These are phyloP conservation scores for Sebastes variabilis DNA, from an alignment of 2,797 vertebrate species.

Conservation along the genomic window DNA sequence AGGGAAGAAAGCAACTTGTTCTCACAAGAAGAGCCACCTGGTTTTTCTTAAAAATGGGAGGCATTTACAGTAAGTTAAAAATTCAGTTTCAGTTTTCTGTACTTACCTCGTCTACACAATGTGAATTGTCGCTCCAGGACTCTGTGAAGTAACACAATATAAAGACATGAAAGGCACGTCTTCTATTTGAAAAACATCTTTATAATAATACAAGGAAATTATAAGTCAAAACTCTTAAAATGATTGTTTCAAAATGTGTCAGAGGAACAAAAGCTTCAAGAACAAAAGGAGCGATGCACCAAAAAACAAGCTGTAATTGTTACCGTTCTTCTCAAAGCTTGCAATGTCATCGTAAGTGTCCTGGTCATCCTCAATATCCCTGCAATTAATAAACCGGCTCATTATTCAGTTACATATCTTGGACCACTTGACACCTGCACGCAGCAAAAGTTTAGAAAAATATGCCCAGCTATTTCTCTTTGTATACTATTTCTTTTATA, in stretches of 20 bases:
- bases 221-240: background rate
- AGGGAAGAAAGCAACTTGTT: background rate
- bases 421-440: background rate
- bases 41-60: background rate
- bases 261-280: background rate
- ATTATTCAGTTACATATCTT: background rate
- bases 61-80: background rate
- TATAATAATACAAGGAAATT: background rate
- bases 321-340: conserved; percentile 66
- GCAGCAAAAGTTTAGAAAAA: background rate
- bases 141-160: conserved; percentile 60
- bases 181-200: background rate
- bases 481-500: background rate
- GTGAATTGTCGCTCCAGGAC: conserved; percentile 68
- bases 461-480: background rate
- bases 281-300: background rate
- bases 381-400: conserved; percentile 24
- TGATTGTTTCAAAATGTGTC: background rate
- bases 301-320: background rate
- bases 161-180: background rate
- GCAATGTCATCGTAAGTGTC: conserved; percentile 72
- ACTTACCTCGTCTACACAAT: conserved; percentile 68
- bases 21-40: background rate
- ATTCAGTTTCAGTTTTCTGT: background rate
- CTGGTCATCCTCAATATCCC: conserved; percentile 48